phyloP scores from a whole-genome alignment of 2,797 vertebrate genomes.

The Mormyrus proboscirostris region DNA sequence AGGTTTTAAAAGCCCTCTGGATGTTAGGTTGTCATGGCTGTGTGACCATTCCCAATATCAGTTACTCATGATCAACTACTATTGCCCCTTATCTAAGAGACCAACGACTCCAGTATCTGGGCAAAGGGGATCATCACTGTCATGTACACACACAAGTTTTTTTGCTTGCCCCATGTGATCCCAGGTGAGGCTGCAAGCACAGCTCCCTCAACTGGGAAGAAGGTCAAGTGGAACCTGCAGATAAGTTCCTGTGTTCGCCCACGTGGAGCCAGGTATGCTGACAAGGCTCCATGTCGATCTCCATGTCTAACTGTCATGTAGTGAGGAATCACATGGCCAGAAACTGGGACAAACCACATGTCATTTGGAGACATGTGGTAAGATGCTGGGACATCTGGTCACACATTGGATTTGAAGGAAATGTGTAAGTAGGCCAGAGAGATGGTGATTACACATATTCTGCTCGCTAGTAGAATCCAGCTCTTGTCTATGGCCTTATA shows the following conservation, averaged over 20 bases:
- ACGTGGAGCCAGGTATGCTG: not conserved
- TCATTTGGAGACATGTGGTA: not conserved
- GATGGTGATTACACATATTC: not conserved
- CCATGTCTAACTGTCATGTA: not conserved
- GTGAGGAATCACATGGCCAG: not conserved
- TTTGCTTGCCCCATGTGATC: not conserved
- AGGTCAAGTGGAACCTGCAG: not conserved
- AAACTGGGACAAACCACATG: not conserved
- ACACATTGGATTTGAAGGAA: not conserved
- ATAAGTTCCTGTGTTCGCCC: not conserved
- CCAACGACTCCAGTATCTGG: not conserved
- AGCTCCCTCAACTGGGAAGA: not conserved
- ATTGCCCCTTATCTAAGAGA: not conserved
- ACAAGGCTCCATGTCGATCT: not conserved
- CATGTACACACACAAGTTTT: not conserved
- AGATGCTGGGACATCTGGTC: not conserved
- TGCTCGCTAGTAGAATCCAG: not conserved
- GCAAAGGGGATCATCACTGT: not conserved
- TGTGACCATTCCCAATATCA: not conserved
- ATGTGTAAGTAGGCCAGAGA: not conserved
- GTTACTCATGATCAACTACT: not conserved
- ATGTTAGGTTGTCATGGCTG: not conserved
- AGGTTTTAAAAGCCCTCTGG: not conserved
- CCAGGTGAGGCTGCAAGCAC: not conserved
- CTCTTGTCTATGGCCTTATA: not conserved